Evolutionary conservation across 2,888 invertebrate species (phyloP).

Genomic region (Philereme vetulata): DNA sequence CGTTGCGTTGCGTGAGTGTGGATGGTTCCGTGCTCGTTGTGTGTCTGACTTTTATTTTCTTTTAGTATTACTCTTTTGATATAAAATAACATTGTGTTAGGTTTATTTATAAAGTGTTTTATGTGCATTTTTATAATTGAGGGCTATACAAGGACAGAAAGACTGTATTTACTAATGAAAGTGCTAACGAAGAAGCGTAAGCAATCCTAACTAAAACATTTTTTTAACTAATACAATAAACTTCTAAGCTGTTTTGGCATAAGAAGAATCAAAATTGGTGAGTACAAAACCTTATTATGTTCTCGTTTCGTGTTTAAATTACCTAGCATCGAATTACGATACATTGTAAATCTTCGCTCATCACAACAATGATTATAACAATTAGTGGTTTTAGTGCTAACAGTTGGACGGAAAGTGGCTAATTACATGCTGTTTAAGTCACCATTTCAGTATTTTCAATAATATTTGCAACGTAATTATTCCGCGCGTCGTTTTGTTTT

Average conservation of each 20-base stretch:
- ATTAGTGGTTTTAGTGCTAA: slow-evolving; percentile 27
- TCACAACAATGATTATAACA: slow-evolving; percentile 33
- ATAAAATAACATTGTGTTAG: slow-evolving; percentile 29
- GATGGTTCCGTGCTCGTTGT: slow-evolving; percentile 60
- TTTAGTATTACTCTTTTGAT: slow-evolving; percentile 43
- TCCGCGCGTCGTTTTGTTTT: slow-evolving; percentile 2
- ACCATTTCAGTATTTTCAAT: slow-evolving; percentile 10
- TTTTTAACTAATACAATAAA: slow-evolving; percentile 30
- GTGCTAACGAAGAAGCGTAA: slow-evolving; percentile 24
- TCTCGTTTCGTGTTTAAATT: slow-evolving; percentile 17
- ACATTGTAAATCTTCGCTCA: slow-evolving; percentile 24
- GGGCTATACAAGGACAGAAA: slow-evolving; percentile 5
- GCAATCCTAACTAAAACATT: slow-evolving; percentile 31
- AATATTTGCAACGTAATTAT: not conserved
- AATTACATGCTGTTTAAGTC: slow-evolving; percentile 26
- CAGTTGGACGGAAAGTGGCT: slow-evolving; percentile 25
- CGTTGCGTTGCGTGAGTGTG: slow-evolving; percentile 57
- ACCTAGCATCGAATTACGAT: slow-evolving; percentile 9
- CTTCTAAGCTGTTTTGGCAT: slow-evolving; percentile 23
- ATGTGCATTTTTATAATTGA: slow-evolving; percentile 23
- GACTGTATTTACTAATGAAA: slow-evolving; percentile 22
- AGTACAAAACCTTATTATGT: slow-evolving; percentile 29
- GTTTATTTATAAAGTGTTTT: slow-evolving; percentile 28
- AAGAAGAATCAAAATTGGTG: slow-evolving; percentile 26
- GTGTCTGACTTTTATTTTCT: slow-evolving; percentile 56